Percentiles rank a stretch among this genome's conserved stretches.
Conservation (phyloP, 2,888 invertebrate genomes). For the Drosophila paranaensis region DNA sequence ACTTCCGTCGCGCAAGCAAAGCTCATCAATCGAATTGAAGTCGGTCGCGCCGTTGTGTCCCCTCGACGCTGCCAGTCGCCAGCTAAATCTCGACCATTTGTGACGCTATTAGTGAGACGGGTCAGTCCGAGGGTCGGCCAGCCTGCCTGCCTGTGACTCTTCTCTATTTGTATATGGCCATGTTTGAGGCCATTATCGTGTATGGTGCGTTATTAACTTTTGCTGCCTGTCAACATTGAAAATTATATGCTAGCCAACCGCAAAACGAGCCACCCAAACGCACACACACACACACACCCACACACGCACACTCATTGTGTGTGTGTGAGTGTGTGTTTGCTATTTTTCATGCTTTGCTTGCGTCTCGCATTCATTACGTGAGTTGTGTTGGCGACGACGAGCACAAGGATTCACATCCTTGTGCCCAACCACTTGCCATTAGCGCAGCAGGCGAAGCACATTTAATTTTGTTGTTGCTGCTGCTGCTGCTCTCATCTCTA, state of each 20-base stretch:
- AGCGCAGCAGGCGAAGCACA: slow-evolving; percentile 63
- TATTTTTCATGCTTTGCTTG: slow-evolving; percentile 66
- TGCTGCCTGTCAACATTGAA: slow-evolving; percentile 77
- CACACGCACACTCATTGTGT: slow-evolving; percentile 2
- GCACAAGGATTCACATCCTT: slow-evolving; percentile 36
- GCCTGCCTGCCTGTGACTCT: background rate
- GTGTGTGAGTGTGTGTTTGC: slow-evolving; percentile 39
- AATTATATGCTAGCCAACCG: slow-evolving; percentile 69
- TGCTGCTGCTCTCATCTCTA: slow-evolving; percentile 3
- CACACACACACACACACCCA: slow-evolving; percentile 8
- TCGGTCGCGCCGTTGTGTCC: slow-evolving; percentile 23
- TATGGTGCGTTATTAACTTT: slow-evolving; percentile 78
- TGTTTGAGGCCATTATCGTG: slow-evolving; percentile 66
- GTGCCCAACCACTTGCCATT: slow-evolving; percentile 49
- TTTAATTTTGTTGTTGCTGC: slow-evolving; percentile 56
- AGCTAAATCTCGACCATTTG: slow-evolving; percentile 76
- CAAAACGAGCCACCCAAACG: slow-evolving; percentile 16
- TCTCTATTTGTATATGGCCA: slow-evolving; percentile 52
- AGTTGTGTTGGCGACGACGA: slow-evolving; percentile 68
- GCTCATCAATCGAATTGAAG: slow-evolving; percentile 78
- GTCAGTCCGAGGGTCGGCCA: slow-evolving; percentile 19
- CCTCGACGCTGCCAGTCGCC: slow-evolving; percentile 7
- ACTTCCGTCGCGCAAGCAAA: slow-evolving; percentile 58
- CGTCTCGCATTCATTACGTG: slow-evolving; percentile 75
- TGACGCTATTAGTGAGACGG: slow-evolving; percentile 64